Evolutionary conservation across 2,797 vertebrate genomes (phyloP).

Genomic region (Scolopax rusticola): DNA sequence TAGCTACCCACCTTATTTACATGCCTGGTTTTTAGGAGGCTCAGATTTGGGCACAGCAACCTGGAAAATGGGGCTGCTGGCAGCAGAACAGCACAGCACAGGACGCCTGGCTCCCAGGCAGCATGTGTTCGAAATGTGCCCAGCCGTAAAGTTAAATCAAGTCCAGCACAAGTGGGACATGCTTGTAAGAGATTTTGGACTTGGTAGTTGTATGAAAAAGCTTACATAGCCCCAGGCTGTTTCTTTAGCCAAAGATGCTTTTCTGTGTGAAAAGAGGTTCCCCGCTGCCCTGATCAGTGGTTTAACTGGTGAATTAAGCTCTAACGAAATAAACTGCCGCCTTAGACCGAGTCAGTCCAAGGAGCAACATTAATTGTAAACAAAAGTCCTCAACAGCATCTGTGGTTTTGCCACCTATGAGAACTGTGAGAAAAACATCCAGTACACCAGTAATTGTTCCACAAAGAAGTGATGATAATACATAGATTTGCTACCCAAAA

Average conservation of each 20-base stretch:
- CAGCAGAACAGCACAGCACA: background rate
- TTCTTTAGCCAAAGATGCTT: background rate
- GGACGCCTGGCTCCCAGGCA: background rate
- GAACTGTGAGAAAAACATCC: background rate
- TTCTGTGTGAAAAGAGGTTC: background rate
- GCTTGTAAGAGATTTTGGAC: background rate
- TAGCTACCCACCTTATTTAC: slow-evolving; percentile 11
- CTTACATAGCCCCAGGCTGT: background rate
- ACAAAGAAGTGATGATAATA: background rate
- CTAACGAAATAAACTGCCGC: background rate
- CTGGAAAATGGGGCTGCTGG: background rate
- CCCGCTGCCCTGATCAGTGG: background rate
- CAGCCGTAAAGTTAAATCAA: background rate
- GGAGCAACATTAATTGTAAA: background rate
- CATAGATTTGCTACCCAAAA: background rate
- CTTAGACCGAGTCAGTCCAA: background rate
- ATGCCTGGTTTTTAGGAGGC: background rate
- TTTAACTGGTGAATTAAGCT: background rate
- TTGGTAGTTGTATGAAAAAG: background rate
- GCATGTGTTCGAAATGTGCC: fast-evolving
- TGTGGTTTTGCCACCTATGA: background rate
- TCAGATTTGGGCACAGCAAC: background rate
- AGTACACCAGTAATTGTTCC: background rate
- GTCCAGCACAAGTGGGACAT: background rate
- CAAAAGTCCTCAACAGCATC: background rate